Conservation (phyloP, 2,797 vertebrate species). For the Staurois parvus region DNA sequence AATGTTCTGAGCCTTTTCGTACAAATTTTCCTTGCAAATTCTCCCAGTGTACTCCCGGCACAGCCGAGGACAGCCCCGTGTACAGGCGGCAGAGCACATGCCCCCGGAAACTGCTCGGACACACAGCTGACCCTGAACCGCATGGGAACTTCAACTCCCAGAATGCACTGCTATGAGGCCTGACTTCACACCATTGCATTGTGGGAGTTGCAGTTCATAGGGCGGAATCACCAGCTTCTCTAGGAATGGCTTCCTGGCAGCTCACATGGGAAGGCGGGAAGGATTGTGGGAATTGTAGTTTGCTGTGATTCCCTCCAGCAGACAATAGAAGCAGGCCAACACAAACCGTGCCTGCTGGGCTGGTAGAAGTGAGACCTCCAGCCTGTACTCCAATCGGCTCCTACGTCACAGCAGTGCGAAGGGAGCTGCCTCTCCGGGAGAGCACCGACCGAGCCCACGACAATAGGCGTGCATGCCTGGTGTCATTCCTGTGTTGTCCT, state of each 20-base stretch:
- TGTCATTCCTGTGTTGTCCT: neutral
- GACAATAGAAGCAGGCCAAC: neutral
- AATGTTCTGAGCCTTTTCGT: too few species aligned
- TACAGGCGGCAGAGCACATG: too few species aligned
- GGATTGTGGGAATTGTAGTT: neutral
- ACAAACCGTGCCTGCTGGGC: neutral
- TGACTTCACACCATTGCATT: neutral
- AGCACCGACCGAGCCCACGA: neutral
- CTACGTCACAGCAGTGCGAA: neutral
- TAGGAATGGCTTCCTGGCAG: too few species aligned
- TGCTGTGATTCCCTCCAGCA: neutral
- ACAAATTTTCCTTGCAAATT: too few species aligned
- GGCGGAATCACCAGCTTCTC: too few species aligned
- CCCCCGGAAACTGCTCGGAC: too few species aligned
- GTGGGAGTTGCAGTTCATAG: neutral
- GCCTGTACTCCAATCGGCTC: too few species aligned
- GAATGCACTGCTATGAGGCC: neutral
- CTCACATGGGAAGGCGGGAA: neutral
- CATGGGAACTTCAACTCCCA: neutral
- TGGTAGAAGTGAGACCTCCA: neutral
- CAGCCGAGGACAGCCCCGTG: too few species aligned
- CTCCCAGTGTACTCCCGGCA: too few species aligned
- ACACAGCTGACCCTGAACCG: too few species aligned
- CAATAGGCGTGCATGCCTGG: too few species aligned
- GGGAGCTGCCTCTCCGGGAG: neutral